phyloP scores from a whole-genome alignment of 2,113 vertebrate genomes.

The Egretta garzetta region DNA sequence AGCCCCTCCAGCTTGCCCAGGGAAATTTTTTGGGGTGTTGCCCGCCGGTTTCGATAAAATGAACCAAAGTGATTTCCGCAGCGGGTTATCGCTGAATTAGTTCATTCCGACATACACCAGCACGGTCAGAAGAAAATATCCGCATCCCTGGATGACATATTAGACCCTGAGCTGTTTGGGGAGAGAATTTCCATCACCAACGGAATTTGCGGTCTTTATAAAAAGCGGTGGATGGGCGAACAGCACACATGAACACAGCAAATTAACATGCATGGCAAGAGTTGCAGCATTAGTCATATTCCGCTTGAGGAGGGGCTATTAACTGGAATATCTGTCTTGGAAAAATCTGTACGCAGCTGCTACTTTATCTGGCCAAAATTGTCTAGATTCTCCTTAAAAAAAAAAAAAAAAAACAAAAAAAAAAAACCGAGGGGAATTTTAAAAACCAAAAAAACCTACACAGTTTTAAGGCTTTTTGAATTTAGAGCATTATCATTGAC shows the following conservation, averaged over 20 bases:
- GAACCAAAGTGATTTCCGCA: accelerated
- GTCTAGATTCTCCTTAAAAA: neutral
- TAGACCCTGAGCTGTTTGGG: neutral
- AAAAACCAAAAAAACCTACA: too few species aligned
- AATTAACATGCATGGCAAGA: neutral
- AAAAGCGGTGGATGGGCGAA: neutral
- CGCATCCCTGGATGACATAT: neutral
- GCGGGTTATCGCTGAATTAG: neutral
- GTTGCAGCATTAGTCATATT: neutral
- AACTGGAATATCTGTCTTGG: neutral
- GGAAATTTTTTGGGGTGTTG: accelerated
- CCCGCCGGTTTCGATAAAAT: accelerated
- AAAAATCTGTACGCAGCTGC: neutral
- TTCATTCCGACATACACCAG: neutral
- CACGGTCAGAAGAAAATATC: neutral
- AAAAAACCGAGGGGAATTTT: neutral
- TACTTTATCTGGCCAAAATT: neutral
- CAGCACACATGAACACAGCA: neutral
- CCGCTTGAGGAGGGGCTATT: neutral
- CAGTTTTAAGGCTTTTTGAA: neutral
- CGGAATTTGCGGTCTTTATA: neutral
- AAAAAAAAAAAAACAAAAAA: neutral
- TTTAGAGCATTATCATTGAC: neutral
- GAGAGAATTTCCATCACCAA: neutral
- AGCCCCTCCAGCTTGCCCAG: neutral